A percentile compares a stretch with the other conserved stretches of the same genome.
phyloP scores from a whole-genome alignment of 2,113 vertebrate species.

The Pseudonaja textilis region DNA sequence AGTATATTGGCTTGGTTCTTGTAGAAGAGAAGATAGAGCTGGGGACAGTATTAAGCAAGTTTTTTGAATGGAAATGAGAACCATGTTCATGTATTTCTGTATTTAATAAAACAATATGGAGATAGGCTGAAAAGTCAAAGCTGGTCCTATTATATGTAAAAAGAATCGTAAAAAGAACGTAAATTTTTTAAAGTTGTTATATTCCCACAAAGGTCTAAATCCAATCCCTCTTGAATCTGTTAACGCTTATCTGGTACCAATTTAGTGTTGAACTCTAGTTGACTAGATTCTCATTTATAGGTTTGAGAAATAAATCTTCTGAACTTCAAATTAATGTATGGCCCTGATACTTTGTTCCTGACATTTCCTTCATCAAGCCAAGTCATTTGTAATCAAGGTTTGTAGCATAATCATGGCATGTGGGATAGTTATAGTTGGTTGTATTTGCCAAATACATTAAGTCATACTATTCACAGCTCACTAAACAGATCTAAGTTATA shows the following conservation, averaged over 20 bases:
- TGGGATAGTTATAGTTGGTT: not conserved
- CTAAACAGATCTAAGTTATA: not conserved
- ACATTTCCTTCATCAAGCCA: not conserved
- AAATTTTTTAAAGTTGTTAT: not conserved
- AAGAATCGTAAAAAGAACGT: not conserved
- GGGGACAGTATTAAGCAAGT: not conserved
- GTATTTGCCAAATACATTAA: not conserved
- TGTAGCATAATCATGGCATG: not conserved
- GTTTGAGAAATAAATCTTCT: not conserved
- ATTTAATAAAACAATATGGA: slow-evolving; percentile 3
- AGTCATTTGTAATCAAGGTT: not conserved
- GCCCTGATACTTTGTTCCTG: not conserved
- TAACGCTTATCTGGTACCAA: not conserved
- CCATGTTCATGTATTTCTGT: not conserved
- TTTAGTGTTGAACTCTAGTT: not conserved
- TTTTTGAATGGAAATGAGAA: not conserved
- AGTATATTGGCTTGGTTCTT: not conserved
- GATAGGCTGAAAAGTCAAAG: not conserved
- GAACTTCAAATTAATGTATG: not conserved
- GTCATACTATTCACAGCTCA: not conserved
- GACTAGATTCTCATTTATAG: not conserved
- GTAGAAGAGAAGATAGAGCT: not conserved
- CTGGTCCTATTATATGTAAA: not conserved
- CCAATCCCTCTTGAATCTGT: not conserved
- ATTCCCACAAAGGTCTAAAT: not conserved